These are phyloP conservation scores for Trichogramma dendrolimi DNA, from an alignment of 2,888 invertebrate genomes.

Conservation along the genomic window DNA sequence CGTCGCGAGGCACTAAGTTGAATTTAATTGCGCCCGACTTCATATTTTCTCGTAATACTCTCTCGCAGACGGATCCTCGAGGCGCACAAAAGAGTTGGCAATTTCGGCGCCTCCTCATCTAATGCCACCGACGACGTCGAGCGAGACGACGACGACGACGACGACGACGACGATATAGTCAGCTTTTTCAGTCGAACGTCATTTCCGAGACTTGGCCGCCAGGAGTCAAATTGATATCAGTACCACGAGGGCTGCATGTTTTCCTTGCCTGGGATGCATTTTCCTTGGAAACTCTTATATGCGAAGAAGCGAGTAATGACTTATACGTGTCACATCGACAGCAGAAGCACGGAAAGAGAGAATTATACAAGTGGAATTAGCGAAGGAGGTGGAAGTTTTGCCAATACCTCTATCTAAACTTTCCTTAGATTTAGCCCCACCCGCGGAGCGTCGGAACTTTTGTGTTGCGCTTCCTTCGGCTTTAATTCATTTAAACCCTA, in stretches of 20 bases:
- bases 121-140: no score
- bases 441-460: constrained; percentile 2
- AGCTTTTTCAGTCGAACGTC: no score
- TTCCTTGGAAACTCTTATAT: no score
- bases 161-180: no score
- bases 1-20: constrained; percentile 21
- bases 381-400: constrained; percentile 3
- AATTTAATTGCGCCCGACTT: constrained; percentile 24
- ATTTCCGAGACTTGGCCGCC: no score
- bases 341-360: not conserved
- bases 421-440: no score
- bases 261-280: no score
- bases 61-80: not conserved
- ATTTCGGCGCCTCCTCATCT: no score
- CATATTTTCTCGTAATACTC: constrained; percentile 15
- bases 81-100: not conserved
- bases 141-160: no score
- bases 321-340: not conserved
- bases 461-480: not conserved
- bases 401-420: constrained; percentile 10
- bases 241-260: no score
- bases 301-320: not conserved
- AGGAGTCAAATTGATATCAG: no score
- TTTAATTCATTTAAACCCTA: constrained; percentile 14
- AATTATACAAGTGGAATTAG: no score